Evolutionary conservation across 2,888 invertebrate genomes (phyloP), one percentile per base, ranked within the genome.

Genomic region (Drosophila meridionalis): DNA sequence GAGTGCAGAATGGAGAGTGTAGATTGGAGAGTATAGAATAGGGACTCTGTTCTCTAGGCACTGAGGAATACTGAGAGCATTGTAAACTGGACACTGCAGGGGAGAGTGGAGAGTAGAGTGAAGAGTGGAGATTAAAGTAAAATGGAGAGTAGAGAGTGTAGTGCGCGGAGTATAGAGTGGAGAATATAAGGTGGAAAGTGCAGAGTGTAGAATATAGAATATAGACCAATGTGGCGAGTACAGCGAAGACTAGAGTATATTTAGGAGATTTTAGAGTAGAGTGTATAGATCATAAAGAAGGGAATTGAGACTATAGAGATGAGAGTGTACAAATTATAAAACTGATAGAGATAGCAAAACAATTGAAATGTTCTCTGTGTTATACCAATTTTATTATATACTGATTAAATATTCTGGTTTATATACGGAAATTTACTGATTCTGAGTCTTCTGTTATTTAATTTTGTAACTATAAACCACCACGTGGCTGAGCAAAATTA

Each of bases 351-450:
- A 20, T 20, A 20, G 20, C 20, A 20, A 20, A 20, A 20, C 20
- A 20, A 20, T 20, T 20, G 20, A 40, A 42, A 42, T n/a, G 8
- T 36, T 12, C 2, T 12, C 26, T 55, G 52, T 7, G 36, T 32
- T 59, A 40, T 30, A 30, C 55, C 48, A 56, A 50, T 62, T 82
- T 86, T 86, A 74, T 82, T 83, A 50, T 53, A 45, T 48, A 36
- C 3, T 47, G 12, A 28, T 6, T 8, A 28, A 6, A 14, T 30
- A 9, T 32, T 36, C 14, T 30, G 28, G 3, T 8, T 11, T 26
- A 11, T 55, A 1, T 3, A 57, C 65, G 26, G 45, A 48, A 62
- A 75, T 75, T 69, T 67, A 42, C 30, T 9, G n/a, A 14, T 30
- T 30, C n/a, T 36, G 56, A 3, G 7, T 2, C 28, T 1, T 28